A percentile compares a stretch with the other conserved stretches of the same genome.
Conservation (phyloP, 2,888 invertebrate species). For the Endotricha flammealis region DNA sequence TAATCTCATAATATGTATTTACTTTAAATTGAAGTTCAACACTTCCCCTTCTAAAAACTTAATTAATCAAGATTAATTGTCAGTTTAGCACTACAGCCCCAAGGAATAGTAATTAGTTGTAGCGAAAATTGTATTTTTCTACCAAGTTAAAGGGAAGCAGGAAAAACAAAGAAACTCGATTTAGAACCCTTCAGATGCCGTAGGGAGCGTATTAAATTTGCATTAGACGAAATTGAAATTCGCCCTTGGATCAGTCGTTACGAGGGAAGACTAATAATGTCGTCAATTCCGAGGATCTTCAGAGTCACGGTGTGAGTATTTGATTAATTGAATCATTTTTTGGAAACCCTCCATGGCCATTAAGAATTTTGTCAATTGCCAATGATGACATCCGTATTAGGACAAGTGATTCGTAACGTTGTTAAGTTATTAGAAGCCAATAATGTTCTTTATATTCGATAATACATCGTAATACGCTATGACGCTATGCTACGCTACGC, state of each 20-base stretch:
- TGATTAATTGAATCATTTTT: constrained; percentile 75
- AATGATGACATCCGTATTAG: constrained; percentile 24
- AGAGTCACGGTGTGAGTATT: constrained; percentile 69
- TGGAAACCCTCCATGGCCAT: constrained; percentile 34
- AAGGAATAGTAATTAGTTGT: constrained; percentile 52
- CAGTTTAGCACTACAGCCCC: constrained; percentile 53
- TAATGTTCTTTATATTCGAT: no score
- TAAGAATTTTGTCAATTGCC: constrained; percentile 36
- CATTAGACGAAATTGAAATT: constrained; percentile 76
- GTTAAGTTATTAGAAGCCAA: no score
- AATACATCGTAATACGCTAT: no score
- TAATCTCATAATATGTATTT: constrained; percentile 6
- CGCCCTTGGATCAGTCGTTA: constrained; percentile 71
- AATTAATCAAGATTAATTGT: constrained; percentile 69
- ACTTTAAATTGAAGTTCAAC: constrained; percentile 31
- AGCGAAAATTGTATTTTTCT: constrained; percentile 16
- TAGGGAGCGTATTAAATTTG: constrained; percentile 74
- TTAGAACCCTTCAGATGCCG: constrained; percentile 56
- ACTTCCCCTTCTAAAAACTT: constrained; percentile 37
- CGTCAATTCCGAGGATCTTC: constrained; percentile 64
- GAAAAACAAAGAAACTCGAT: constrained; percentile 69
- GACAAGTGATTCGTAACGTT: no score
- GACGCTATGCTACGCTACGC: no score
- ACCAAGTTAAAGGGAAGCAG: constrained; percentile 19
- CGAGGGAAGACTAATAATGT: constrained; percentile 70